A percentile compares a stretch with the other conserved stretches of the same genome.
These are phyloP conservation scores for Cettia cetti DNA, from an alignment of 2,113 vertebrate species.

Conservation along the genomic window DNA sequence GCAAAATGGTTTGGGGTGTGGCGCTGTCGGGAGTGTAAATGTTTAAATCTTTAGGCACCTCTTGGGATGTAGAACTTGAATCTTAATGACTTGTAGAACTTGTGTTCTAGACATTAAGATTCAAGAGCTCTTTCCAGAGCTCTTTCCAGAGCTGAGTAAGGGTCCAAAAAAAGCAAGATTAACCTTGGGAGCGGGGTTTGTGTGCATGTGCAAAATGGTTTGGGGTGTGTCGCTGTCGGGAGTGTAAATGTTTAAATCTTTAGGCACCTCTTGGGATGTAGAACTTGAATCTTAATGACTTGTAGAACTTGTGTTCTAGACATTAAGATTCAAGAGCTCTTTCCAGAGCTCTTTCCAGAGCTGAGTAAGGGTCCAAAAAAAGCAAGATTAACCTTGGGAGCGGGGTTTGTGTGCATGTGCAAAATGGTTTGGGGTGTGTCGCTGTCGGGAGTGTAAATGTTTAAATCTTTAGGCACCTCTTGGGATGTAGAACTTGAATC, in stretches of 20 bases:
- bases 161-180: too few relatives aligned
- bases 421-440: neutral
- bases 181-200: fast-evolving
- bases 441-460: fast-evolving
- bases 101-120: too few relatives aligned
- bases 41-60: fast-evolving
- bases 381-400: fast-evolving
- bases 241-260: fast-evolving
- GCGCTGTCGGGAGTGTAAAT: fast-evolving
- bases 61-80: neutral
- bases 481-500: neutral
- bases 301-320: too few relatives aligned
- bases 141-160: too few relatives aligned
- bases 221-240: neutral
- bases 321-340: too few relatives aligned
- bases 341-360: too few relatives aligned
- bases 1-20: neutral
- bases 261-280: neutral
- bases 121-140: too few relatives aligned
- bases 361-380: too few relatives aligned
- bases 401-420: fast-evolving
- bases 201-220: fast-evolving
- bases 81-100: too few relatives aligned
- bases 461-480: neutral
- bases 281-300: too few relatives aligned